Evolutionary conservation across 1,140 invertebrate genomes (phyloP), one percentile per base, ranked within the genome.

Genomic region (Zophobas morio): DNA sequence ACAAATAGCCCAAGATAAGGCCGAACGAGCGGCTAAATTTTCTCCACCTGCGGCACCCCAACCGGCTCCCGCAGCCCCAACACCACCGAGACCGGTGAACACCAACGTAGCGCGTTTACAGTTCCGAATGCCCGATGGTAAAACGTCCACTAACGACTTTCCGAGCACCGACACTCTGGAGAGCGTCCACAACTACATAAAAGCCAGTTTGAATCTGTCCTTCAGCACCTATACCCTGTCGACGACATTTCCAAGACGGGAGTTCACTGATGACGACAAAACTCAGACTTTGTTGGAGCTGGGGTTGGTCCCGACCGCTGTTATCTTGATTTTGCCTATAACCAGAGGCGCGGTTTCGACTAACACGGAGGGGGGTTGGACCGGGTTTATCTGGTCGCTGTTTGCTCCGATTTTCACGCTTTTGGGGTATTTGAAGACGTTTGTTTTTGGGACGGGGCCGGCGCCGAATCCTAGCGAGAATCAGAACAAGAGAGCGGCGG

Each of bases 91-190:
- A 66, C 47, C 70, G 8, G 49, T 49, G 1, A 42, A 42, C 34
- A 63, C 72, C 20, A 83, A 84, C 42, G 80, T 79, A 5, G 84
- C 94, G 0, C 89, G 94, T 70, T 90, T 98, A 53, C 95, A 97
- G 87, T 96, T 98, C 83, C 91, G 94, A 81, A 82, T 96, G 60
- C 93, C 95, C 0, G 93, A 94, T 85, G 96, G 96, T 6, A 90
- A 89, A 0, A 78, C 82, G 1, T 82, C 84, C 54, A 88, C 84
- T 3, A 82, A 87, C 70, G 83, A 86, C 2, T 89, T 89, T 77
- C 77, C 80, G 6, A 80, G 77, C 37, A 76, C 47, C 33, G 79
- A 85, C 79, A 79, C 85, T 42, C 85, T 93, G 80, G 72, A 84
- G 80, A 84, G 84, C 8, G 81, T 87, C 1, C 76, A 82, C 47